Evolutionary conservation across 2,113 vertebrate species (phyloP), one percentile per base, ranked within the genome.

Genomic region (Sarotherodon lohbergeri): DNA sequence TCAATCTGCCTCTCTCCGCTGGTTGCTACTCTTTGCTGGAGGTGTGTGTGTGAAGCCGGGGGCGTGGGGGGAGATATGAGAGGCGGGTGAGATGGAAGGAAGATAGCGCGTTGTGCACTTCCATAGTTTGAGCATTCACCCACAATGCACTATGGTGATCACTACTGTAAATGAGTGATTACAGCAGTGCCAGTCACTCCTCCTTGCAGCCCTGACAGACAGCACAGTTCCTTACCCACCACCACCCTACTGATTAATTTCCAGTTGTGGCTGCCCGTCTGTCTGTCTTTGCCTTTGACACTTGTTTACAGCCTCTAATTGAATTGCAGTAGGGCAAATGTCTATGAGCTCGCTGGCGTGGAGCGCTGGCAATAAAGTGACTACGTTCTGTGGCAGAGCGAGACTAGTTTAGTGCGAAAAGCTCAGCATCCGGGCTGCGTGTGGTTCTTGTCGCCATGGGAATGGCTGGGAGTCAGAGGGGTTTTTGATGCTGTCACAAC

Each of bases 1-100:
- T 96, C 97, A 97, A 98, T 97, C 97, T 96, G 96, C 96, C 93
- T 93, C 90, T 96, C 94, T 93, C 93, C 73, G 92, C 89, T 94
- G 91, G 93, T 91, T 94, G 90, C 93, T 96, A 96, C 94, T 97
- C 93, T 96, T 97, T 96, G 95, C 95, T 96, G 95, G 93, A 96
- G 95, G 96, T 94, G 93, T 92, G 95, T 92, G 95, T 92, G 90
- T 92, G 87, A 76, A 81, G 63, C 80, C 19, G 11, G 36, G 87
- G 59, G 91, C 32, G 36, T 5, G 80, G 32, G 36, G 46, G 46
- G 19, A 52, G 19, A 52, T 59, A 55, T 13, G 82, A 43, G 54
- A 66, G 68, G 84, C 24, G 83, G 82, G 54, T 36, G 88, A 81
- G 88, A 84, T 81, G 92, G 34, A 68, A 87, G 91, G 90, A 94